A percentile compares a stretch with the other conserved stretches of the same genome.
phyloP scores from a whole-genome alignment of 2,113 vertebrate species.

The Heterocephalus glaber region DNA sequence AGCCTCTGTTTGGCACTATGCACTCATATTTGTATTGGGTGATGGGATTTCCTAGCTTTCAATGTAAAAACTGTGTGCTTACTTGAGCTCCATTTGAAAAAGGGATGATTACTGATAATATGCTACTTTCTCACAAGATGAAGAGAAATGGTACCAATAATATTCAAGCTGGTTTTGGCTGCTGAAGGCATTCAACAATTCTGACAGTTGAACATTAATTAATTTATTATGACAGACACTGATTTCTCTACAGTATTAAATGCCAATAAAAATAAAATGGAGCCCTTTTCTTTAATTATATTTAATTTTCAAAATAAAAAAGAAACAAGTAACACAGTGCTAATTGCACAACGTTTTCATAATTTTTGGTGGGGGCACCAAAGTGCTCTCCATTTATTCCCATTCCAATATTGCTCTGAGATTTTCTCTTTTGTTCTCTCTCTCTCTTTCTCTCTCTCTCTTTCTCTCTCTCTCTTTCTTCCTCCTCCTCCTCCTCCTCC shows the following conservation, averaged over 20 bases:
- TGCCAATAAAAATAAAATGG: neutral
- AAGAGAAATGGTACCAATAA: neutral
- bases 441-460: neutral
- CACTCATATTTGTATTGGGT: neutral
- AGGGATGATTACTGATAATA: neutral
- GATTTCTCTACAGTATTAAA: neutral
- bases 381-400: neutral
- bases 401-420: neutral
- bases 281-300: neutral
- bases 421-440: neutral
- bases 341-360: neutral
- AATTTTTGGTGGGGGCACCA: neutral
- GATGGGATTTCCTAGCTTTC: neutral
- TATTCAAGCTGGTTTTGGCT: neutral
- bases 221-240: neutral
- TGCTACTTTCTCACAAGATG: neutral
- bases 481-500: too few relatives aligned
- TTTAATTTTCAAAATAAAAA: neutral
- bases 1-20: neutral
- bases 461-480: too few relatives aligned
- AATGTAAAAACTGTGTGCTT: fast-evolving
- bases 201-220: neutral
- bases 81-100: neutral
- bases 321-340: neutral
- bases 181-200: neutral